Evolutionary conservation across 2,888 invertebrate genomes (phyloP).

Genomic region (Petrolisthes cinctipes): DNA sequence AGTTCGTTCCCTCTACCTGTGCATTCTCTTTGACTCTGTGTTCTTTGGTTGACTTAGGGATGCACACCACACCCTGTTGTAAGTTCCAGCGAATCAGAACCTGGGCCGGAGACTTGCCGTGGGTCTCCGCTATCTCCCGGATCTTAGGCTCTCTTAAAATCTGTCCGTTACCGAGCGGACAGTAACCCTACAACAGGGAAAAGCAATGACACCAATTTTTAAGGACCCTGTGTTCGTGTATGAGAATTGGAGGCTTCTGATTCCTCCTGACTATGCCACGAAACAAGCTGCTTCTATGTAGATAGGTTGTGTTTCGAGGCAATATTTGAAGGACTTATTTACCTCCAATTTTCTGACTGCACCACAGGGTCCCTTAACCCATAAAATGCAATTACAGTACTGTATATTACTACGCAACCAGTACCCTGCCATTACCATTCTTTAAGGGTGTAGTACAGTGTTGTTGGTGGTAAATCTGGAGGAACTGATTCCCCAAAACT

Average conservation of each 20-base stretch:
- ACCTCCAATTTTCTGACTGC: too few relatives aligned
- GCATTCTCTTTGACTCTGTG: slow-evolving; percentile 69
- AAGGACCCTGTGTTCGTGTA: background rate
- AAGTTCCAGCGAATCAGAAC: slow-evolving; percentile 70
- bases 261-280: too few relatives aligned
- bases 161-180: slow-evolving; percentile 70
- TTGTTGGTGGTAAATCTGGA: too few relatives aligned
- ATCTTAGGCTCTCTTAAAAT: slow-evolving; percentile 68
- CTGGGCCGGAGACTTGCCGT: slow-evolving; percentile 69
- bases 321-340: too few relatives aligned
- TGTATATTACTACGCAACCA: background rate
- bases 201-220: slow-evolving; percentile 1
- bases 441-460: background rate
- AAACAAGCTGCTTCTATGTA: too few relatives aligned
- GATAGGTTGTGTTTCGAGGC: too few relatives aligned
- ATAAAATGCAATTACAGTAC: slow-evolving; percentile 9
- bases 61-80: slow-evolving; percentile 69
- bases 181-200: slow-evolving; percentile 69
- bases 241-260: too few relatives aligned
- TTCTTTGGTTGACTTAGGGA: slow-evolving; percentile 69
- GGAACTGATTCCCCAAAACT: too few relatives aligned
- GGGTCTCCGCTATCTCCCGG: slow-evolving; percentile 67
- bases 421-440: background rate
- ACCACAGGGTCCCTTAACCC: too few relatives aligned
- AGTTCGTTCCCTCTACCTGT: slow-evolving; percentile 65